Evolutionary conservation across 1,140 invertebrate species (phyloP).

Genomic region (Drosophila truncata): DNA sequence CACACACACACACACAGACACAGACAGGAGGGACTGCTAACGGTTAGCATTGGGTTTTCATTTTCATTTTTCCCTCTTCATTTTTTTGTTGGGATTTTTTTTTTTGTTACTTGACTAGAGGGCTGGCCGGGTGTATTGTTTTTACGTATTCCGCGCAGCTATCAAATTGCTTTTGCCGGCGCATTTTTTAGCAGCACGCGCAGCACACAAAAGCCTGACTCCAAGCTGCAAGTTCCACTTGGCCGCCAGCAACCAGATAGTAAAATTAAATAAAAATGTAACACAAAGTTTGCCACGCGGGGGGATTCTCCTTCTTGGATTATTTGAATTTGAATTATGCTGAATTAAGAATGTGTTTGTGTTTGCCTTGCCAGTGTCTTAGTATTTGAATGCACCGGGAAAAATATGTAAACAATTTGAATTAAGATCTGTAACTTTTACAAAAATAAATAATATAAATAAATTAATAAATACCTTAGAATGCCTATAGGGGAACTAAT

Average conservation of each 20-base stretch:
- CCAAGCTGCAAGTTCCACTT: conserved; percentile 33
- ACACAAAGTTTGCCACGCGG: conserved; percentile 65
- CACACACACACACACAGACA: conserved; percentile 23
- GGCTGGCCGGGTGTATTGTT: conserved; percentile 62
- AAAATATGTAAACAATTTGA: neutral
- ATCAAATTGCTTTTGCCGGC: conserved; percentile 79
- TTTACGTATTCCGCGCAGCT: conserved; percentile 80
- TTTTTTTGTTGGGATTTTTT: conserved; percentile 58
- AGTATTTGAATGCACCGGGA: neutral
- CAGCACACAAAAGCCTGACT: conserved; percentile 58
- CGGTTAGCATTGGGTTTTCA: conserved; percentile 58
- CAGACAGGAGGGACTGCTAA: conserved; percentile 23
- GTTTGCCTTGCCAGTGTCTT: conserved; percentile 39
- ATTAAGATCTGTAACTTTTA: no score
- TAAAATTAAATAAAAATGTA: conserved; percentile 82
- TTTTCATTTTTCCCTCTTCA: conserved; percentile 48
- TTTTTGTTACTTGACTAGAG: conserved; percentile 37
- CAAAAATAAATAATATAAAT: no score
- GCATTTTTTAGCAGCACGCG: conserved; percentile 73
- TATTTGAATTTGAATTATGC: conserved; percentile 83
- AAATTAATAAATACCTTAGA: no score
- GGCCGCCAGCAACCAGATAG: conserved; percentile 59
- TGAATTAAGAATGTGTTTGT: conserved; percentile 78
- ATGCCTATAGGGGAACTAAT: no score
- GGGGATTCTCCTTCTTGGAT: conserved; percentile 22